A percentile compares a stretch with the other conserved stretches of the same genome.
These are phyloP conservation scores for Elaphurus davidianus DNA, from an alignment of 2,113 vertebrate species.

Conservation along the genomic window DNA sequence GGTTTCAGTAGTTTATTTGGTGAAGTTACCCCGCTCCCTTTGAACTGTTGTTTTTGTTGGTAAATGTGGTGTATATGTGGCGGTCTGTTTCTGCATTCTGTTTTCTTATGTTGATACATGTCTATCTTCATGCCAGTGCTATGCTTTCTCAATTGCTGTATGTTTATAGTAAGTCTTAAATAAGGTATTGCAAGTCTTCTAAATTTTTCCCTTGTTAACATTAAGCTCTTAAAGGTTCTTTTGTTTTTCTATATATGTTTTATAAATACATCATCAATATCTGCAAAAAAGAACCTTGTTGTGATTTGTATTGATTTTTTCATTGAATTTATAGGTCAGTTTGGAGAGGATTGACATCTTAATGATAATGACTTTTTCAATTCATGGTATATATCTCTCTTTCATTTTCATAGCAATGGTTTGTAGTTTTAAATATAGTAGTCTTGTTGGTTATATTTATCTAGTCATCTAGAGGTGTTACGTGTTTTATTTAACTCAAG, in stretches of 20 bases:
- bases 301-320: background rate
- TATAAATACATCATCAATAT: background rate
- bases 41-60: background rate
- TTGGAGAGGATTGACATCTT: background rate
- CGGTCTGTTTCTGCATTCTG: background rate
- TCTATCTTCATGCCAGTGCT: fast-evolving
- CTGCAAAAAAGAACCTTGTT: background rate
- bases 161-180: background rate
- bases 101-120: too few species aligned
- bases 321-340: background rate
- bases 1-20: fast-evolving
- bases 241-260: background rate
- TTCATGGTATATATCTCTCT: background rate
- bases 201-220: background rate
- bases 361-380: fast-evolving
- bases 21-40: background rate
- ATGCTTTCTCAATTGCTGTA: background rate
- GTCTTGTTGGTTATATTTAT: background rate
- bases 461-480: background rate
- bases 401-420: background rate
- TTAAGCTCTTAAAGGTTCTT: background rate
- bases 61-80: fast-evolving
- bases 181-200: background rate
- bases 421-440: background rate
- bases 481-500: background rate